These are phyloP conservation scores for Peucedramus taeniatus DNA, from an alignment of 2,113 vertebrate species.

Conservation along the genomic window DNA sequence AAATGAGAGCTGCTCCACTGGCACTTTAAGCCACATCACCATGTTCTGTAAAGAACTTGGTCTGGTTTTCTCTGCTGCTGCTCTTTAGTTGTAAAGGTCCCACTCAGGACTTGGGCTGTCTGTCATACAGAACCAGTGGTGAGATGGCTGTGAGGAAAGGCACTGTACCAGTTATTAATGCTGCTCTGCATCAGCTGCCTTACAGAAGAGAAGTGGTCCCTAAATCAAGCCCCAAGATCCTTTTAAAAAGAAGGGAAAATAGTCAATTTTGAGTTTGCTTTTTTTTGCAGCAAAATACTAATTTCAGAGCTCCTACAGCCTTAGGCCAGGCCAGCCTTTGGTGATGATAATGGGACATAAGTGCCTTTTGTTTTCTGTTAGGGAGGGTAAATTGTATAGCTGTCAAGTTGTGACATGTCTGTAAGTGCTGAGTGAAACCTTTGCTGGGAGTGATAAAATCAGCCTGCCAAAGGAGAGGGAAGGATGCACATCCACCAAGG, in stretches of 20 bases:
- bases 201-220: not conserved
- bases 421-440: not conserved
- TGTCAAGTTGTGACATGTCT: not conserved
- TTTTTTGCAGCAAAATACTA: not conserved
- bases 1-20: not conserved
- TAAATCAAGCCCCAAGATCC: not conserved
- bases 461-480: not conserved
- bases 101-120: not conserved
- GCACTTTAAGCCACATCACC: not conserved
- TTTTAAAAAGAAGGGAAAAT: not conserved
- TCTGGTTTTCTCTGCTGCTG: not conserved
- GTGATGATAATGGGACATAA: not conserved
- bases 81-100: not conserved
- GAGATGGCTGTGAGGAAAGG: not conserved
- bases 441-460: not conserved
- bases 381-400: not conserved
- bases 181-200: not conserved
- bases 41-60: not conserved
- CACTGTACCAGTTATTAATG: not conserved
- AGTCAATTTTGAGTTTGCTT: not conserved
- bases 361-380: not conserved
- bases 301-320: not conserved
- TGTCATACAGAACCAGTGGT: not conserved
- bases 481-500: not conserved
- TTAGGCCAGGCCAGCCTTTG: not conserved